Base-by-base conservation (phyloP, 2,888 invertebrate species). In the Phalangium opilio region DNA sequence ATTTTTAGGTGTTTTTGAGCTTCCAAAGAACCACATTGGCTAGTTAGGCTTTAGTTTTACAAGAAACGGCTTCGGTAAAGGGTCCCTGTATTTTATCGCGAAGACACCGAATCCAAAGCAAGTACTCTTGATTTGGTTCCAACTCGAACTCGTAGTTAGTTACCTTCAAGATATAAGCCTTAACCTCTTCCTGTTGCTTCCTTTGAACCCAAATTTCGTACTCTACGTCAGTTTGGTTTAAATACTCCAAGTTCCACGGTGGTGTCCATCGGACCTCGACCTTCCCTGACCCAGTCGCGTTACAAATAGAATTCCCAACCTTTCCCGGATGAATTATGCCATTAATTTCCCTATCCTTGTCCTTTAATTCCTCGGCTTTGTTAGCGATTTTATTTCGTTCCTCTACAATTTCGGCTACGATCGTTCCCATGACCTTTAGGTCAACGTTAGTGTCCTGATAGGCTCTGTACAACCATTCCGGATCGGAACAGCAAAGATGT, bases 391-490 rank as follows among this genome's bases (percentile, higher is more conserved):
- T 42, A 18, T 42, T 14, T 2, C 11, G 3, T 42, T 14, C 3
- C 27, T 27, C 27, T 7, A 43, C n/a, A 41, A 36, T 41, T 45
- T 34, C 21, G 8, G 33, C 33, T 27, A n/a, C 15, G 32, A n/a
- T 38, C 38, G 32, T n/a, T 32, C 34, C 21, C 3, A 55, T 15
- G 12, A 45, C 11, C 19, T 15, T 14, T 3, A 55, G 14, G 52
- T 68, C 64, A 1, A 71, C 67, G 12, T 58, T 34, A 2, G 71
- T 72, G 54, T 72, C 72, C 58, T 72, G 72, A 58, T 69, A 71
- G 54, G 71, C 70, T 47, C 69, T 62, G 56, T 63, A 71, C 36
- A 72, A 57, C 67, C 70, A 72, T 3, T 62, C 62, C 3, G 70
- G 67, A 55, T 71, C 62, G 36, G 63, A 57, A 55, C 72, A 72